Evolutionary conservation across 2,797 vertebrate genomes (phyloP).

Genomic region (Pygocentrus nattereri): DNA sequence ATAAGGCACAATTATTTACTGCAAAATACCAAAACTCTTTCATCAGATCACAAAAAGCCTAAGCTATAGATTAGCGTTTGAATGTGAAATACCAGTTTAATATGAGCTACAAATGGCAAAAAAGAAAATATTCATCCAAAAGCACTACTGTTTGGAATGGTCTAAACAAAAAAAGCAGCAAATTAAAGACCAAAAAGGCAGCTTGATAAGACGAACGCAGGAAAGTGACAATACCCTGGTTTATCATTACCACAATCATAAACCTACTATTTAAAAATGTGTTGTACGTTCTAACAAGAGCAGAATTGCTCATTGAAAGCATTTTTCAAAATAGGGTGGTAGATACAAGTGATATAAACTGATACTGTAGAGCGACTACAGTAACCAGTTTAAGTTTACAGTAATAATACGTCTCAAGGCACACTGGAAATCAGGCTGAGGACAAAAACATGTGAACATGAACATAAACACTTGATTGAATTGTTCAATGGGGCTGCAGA

Average conservation of each 20-base stretch:
- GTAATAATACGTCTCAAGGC: neutral
- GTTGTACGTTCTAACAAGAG: neutral
- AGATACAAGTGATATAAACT: conserved; percentile 12
- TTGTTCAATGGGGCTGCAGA: too few relatives aligned
- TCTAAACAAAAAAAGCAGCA: conserved; percentile 20
- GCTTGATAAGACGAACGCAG: neutral
- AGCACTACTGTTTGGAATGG: conserved; percentile 6
- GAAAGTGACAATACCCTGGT: neutral
- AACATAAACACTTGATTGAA: neutral
- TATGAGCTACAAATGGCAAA: neutral
- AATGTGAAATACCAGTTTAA: neutral
- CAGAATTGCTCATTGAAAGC: neutral
- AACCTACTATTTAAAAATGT: neutral
- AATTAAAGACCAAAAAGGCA: neutral
- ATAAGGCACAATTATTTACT: conserved; percentile 19
- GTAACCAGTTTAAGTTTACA: neutral
- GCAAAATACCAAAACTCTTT: conserved; percentile 6
- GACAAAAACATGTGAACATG: neutral
- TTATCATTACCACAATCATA: conserved; percentile 8
- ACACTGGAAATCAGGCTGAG: conserved; percentile 4
- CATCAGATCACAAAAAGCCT: neutral
- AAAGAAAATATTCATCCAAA: neutral
- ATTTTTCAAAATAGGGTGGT: neutral
- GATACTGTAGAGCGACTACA: neutral
- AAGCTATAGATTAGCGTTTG: neutral